Percentiles rank a stretch among this genome's conserved stretches.
These are phyloP conservation scores for Sander lucioperca DNA, from an alignment of 2,113 vertebrate genomes.

Conservation along the genomic window DNA sequence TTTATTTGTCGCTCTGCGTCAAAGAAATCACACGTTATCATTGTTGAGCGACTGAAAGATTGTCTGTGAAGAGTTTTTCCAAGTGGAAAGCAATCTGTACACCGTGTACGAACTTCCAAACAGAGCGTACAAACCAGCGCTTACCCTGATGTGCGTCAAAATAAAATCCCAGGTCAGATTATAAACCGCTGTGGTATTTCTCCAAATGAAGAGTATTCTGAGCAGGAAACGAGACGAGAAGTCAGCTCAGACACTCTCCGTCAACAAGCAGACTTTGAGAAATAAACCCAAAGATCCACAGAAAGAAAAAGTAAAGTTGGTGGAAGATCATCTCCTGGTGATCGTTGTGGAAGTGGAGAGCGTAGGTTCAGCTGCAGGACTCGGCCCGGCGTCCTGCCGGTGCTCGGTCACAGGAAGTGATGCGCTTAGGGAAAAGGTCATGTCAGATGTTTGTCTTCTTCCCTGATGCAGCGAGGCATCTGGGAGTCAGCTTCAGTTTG, in stretches of 20 bases:
- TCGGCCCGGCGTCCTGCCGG: constrained; percentile 41
- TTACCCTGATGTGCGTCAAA: constrained; percentile 12
- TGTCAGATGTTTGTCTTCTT: constrained; percentile 47
- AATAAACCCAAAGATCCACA: constrained; percentile 18
- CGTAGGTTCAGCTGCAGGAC: constrained; percentile 44
- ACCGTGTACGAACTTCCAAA: neutral
- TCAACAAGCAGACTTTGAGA: neutral
- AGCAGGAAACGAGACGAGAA: neutral
- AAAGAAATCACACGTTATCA: neutral
- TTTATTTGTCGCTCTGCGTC: constrained; percentile 14
- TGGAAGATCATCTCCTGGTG: constrained; percentile 60
- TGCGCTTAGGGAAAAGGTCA: constrained; percentile 42
- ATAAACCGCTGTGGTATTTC: neutral
- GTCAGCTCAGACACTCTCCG: constrained; percentile 8
- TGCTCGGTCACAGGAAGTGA: constrained; percentile 7
- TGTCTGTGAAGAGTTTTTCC: neutral
- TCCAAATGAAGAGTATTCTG: constrained; percentile 24
- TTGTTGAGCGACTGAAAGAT: neutral
- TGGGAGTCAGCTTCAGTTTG: neutral
- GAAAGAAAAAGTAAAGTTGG: constrained; percentile 1
- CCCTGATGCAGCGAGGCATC: neutral
- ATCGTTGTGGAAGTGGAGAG: neutral
- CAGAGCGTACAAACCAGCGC: neutral
- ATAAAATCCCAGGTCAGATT: constrained; percentile 24
- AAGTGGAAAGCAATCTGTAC: constrained; percentile 1